Conservation (phyloP, 2,797 vertebrate genomes). For the Lepilemur ruficaudatus region DNA sequence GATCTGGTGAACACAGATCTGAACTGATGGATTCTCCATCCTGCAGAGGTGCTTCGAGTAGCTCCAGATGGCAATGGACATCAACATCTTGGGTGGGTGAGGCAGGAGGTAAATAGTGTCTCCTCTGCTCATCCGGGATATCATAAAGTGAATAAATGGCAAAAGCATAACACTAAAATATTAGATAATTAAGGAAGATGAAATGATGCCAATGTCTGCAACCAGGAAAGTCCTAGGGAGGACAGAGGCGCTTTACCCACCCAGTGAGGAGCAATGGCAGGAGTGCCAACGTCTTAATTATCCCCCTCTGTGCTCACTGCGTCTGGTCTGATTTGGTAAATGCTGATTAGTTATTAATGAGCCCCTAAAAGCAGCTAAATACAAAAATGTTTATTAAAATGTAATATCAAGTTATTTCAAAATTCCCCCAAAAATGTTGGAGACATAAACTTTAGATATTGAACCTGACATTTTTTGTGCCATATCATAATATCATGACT, state of each 20-base stretch:
- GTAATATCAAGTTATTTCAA: not conserved
- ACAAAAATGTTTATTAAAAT: not conserved
- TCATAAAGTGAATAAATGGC: not conserved
- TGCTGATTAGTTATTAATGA: slow-evolving; percentile 59
- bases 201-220: not conserved
- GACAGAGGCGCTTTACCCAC: not conserved
- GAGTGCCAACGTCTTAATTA: slow-evolving; percentile 57
- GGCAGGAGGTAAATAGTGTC: not conserved
- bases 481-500: not conserved
- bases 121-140: not conserved
- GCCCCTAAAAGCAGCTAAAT: slow-evolving; percentile 61
- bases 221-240: not conserved
- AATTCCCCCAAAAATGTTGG: not conserved
- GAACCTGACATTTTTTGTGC: not conserved
- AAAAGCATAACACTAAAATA: slow-evolving; percentile 19
- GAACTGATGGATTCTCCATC: not conserved
- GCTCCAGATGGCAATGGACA: not conserved
- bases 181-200: slow-evolving; percentile 10
- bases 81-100: not conserved
- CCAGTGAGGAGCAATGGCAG: not conserved
- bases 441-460: not conserved
- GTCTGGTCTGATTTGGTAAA: slow-evolving; percentile 66
- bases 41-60: not conserved
- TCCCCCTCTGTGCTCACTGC: not conserved
- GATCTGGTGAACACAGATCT: not conserved